Evolutionary conservation across 1,140 invertebrate species (phyloP).

Genomic region (Atta texana): DNA sequence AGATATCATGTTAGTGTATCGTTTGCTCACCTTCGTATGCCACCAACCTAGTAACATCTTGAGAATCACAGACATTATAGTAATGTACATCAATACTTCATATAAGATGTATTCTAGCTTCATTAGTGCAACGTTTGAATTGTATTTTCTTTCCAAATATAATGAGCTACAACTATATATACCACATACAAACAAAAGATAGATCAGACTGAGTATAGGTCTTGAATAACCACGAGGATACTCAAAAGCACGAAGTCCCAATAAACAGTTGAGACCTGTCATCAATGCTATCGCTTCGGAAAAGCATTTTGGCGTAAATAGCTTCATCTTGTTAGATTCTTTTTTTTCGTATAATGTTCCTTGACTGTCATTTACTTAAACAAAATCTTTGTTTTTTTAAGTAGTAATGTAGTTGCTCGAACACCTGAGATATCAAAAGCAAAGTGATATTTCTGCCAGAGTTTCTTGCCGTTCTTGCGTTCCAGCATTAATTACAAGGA

Average conservation of each 20-base stretch:
- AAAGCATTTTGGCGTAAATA: neutral
- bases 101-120: neutral
- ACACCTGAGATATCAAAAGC: too few species aligned
- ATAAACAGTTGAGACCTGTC: neutral
- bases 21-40: constrained; percentile 52
- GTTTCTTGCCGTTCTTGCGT: too few species aligned
- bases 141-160: neutral
- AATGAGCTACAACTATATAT: neutral
- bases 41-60: constrained; percentile 31
- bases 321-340: constrained; percentile 23
- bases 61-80: neutral
- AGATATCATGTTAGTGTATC: neutral
- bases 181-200: constrained; percentile 5
- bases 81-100: neutral
- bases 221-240: neutral
- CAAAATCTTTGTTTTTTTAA: too few species aligned
- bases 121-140: neutral
- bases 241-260: neutral
- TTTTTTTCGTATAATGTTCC: neutral
- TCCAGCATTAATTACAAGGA: neutral
- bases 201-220: constrained; percentile 24
- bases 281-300: neutral
- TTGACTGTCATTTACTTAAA: neutral
- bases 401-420: too few species aligned
- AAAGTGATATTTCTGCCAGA: too few species aligned